Conservation (phyloP, 2,113 vertebrate genomes). For the Heliornis fulica region DNA sequence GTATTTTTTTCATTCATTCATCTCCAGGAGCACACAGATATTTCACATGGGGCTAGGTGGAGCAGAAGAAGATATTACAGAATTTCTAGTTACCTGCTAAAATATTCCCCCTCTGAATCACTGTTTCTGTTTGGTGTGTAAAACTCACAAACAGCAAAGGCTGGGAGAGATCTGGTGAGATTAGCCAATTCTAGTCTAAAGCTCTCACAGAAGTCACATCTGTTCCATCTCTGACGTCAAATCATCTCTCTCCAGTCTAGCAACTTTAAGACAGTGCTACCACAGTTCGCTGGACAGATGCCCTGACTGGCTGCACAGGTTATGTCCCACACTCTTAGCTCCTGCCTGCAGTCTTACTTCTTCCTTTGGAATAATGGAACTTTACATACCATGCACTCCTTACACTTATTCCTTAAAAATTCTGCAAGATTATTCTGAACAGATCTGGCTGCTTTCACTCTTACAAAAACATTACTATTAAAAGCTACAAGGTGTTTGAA, state of each 20-base stretch:
- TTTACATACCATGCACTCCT: not conserved
- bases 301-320: not conserved
- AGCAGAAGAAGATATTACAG: fast-evolving
- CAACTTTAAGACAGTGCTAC: fast-evolving
- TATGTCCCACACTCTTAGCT: not conserved
- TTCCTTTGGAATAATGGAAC: not conserved
- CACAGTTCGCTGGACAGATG: not conserved
- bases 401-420: not conserved
- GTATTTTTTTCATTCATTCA: not conserved
- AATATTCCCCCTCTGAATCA: not conserved
- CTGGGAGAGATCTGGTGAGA: not conserved
- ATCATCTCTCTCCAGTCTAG: not conserved
- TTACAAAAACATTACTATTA: not conserved
- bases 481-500: not conserved
- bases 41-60: not conserved
- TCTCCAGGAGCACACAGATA: not conserved
- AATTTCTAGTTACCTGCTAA: not conserved
- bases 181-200: not conserved
- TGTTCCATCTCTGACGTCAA: not conserved
- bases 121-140: not conserved
- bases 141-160: not conserved
- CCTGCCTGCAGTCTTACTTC: not conserved
- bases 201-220: not conserved
- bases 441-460: not conserved
- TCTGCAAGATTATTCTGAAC: not conserved